Percentiles rank a stretch among this genome's conserved stretches.
These are phyloP conservation scores for Trididemnum miniatum DNA, from an alignment of 23 tunicate genomes.

Conservation along the genomic window DNA sequence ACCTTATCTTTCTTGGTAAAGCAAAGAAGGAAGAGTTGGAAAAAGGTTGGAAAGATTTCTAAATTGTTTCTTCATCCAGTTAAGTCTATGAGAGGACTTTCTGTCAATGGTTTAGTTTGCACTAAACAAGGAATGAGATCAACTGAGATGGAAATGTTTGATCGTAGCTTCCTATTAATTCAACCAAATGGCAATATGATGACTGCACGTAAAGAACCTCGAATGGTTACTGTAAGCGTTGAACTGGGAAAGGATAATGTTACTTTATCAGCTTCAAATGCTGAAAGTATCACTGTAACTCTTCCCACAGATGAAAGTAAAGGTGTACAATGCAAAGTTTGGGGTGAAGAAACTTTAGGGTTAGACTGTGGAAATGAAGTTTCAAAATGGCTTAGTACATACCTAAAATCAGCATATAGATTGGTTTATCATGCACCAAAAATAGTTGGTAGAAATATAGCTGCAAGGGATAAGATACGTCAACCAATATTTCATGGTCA, in stretches of 20 bases:
- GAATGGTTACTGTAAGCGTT: constrained; percentile 35
- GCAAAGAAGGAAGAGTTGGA: constrained; percentile 29
- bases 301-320: constrained; percentile 23
- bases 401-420: constrained; percentile 17
- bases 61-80: constrained; percentile 54
- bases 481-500: background rate
- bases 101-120: background rate
- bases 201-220: constrained; percentile 54
- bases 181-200: constrained; percentile 49
- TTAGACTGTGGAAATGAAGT: constrained; percentile 76
- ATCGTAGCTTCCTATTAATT: constrained; percentile 47
- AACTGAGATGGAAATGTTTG: background rate
- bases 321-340: constrained; percentile 40
- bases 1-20: background rate
- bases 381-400: constrained; percentile 44
- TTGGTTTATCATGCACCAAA: constrained; percentile 36
- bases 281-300: constrained; percentile 12
- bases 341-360: constrained; percentile 49
- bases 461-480: background rate
- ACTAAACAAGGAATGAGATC: constrained; percentile 6
- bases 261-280: constrained; percentile 35
- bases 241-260: background rate
- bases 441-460: background rate
- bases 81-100: constrained; percentile 47
- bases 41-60: constrained; percentile 45